Evolutionary conservation across 1,140 invertebrate genomes (phyloP).

Genomic region (Bathynomus jamesi): DNA sequence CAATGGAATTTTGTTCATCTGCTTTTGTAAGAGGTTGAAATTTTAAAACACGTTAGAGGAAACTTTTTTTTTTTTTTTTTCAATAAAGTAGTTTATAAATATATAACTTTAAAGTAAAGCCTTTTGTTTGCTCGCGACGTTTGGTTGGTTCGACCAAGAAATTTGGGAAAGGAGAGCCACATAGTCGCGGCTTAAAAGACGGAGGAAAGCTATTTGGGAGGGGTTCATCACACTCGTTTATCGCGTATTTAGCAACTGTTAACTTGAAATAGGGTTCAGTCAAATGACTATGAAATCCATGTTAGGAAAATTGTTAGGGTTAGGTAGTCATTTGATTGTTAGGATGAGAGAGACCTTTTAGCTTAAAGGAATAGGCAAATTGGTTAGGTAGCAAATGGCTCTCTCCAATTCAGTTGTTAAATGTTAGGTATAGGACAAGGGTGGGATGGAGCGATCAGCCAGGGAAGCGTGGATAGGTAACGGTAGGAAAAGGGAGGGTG

Average conservation of each 20-base stretch:
- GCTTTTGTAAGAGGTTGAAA: no score
- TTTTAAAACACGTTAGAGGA: no score
- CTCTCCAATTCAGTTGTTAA: not conserved
- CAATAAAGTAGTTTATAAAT: no score
- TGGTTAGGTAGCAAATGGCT: not conserved
- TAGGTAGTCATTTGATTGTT: not conserved
- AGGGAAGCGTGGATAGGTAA: not conserved
- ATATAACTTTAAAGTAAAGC: slow-evolving; percentile 1
- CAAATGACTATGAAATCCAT: not conserved
- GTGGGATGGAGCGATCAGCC: not conserved
- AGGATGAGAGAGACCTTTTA: not conserved
- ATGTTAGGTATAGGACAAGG: not conserved
- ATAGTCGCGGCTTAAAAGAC: not conserved
- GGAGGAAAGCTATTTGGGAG: not conserved
- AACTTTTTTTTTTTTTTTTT: no score
- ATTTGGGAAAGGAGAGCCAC: not conserved
- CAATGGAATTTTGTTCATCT: no score
- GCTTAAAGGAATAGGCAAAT: not conserved
- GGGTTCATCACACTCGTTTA: not conserved
- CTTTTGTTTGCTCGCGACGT: not conserved
- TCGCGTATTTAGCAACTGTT: not conserved
- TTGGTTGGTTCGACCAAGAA: not conserved
- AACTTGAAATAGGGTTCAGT: not conserved
- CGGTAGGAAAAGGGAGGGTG: not conserved
- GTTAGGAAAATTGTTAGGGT: not conserved